phyloP scores from a whole-genome alignment of 2,113 vertebrate species.

The Oxygymnocypris stewartii region DNA sequence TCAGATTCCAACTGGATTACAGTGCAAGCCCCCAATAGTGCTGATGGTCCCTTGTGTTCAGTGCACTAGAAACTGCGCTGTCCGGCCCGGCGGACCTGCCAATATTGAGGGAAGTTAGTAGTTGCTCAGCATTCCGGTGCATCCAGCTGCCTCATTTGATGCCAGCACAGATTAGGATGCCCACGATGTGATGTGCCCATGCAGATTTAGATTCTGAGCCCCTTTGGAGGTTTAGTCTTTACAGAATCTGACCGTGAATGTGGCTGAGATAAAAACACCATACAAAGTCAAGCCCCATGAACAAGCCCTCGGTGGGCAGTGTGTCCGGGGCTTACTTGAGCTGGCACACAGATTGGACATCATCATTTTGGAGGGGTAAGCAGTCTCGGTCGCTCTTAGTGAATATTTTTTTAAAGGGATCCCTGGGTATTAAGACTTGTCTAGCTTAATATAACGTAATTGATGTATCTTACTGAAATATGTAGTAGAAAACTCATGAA shows the following conservation, averaged over 20 bases:
- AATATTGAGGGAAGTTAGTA: background rate
- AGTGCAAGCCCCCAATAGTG: slow-evolving; percentile 46
- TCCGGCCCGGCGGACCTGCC: slow-evolving; percentile 29
- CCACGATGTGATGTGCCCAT: slow-evolving; percentile 71
- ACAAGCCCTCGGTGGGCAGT: slow-evolving; percentile 9
- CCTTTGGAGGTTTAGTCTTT: slow-evolving; percentile 52
- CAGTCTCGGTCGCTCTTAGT: background rate
- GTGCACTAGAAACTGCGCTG: slow-evolving; percentile 46
- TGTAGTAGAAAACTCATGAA: too few relatives aligned
- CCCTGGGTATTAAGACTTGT: too few relatives aligned
- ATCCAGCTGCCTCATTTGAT: slow-evolving; percentile 40
- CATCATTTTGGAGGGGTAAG: slow-evolving; percentile 9
- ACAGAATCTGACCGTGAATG: slow-evolving; percentile 4
- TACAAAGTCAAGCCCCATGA: slow-evolving; percentile 49
- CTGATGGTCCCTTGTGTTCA: slow-evolving; percentile 38
- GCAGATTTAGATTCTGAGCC: slow-evolving; percentile 54
- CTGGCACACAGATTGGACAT: slow-evolving; percentile 36
- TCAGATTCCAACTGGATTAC: slow-evolving; percentile 52
- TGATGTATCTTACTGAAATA: too few relatives aligned
- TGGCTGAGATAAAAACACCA: slow-evolving; percentile 22
- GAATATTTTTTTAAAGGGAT: background rate
- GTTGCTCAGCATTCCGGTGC: slow-evolving; percentile 22
- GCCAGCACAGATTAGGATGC: slow-evolving; percentile 73
- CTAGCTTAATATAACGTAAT: too few relatives aligned
- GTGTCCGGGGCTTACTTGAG: slow-evolving; percentile 11